These are phyloP conservation scores for Scaptomyza pallida DNA, from an alignment of 1,140 invertebrate species.

Conservation along the genomic window DNA sequence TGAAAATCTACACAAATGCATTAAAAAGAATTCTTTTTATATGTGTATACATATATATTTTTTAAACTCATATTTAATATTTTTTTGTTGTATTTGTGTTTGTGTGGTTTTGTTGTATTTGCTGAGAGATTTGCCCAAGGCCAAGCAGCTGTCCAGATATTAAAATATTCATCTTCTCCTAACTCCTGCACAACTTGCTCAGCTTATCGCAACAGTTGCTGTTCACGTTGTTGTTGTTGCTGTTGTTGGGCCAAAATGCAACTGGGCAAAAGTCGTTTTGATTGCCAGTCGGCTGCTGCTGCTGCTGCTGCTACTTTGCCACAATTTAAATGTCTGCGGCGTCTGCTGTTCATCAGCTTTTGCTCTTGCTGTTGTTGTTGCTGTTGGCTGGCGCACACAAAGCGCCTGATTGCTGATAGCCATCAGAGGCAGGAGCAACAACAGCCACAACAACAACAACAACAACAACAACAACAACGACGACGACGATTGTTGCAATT, in stretches of 20 bases:
- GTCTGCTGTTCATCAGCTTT: conserved; percentile 48
- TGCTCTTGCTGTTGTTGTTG: conserved; percentile 33
- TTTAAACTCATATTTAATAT: background rate
- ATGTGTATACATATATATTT: too few species aligned
- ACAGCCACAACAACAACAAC: conserved; percentile 11
- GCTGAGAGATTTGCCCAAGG: conserved; percentile 44
- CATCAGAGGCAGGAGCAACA: conserved; percentile 56
- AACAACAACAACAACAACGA: conserved; percentile 26
- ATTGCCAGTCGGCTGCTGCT: conserved; percentile 12
- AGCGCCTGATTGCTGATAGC: conserved; percentile 81
- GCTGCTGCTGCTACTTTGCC: conserved; percentile 9
- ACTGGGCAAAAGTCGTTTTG: conserved; percentile 27
- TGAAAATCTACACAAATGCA: conserved; percentile 66
- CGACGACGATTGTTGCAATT: conserved; percentile 65
- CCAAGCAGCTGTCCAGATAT: conserved; percentile 36
- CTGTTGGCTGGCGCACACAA: conserved; percentile 72
- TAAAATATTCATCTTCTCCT: conserved; percentile 24
- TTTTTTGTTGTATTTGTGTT: conserved; percentile 3
- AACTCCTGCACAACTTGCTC: conserved; percentile 7
- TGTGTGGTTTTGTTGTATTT: conserved; percentile 14
- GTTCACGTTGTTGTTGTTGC: conserved; percentile 10
- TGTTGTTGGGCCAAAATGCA: conserved; percentile 54
- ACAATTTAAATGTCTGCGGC: conserved; percentile 56
- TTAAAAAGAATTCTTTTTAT: conserved; percentile 17
- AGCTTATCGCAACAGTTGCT: conserved; percentile 48